Evolutionary conservation across 2,797 vertebrate genomes (phyloP), one percentile per base, ranked within the genome.

Genomic region (Liasis olivaceus): DNA sequence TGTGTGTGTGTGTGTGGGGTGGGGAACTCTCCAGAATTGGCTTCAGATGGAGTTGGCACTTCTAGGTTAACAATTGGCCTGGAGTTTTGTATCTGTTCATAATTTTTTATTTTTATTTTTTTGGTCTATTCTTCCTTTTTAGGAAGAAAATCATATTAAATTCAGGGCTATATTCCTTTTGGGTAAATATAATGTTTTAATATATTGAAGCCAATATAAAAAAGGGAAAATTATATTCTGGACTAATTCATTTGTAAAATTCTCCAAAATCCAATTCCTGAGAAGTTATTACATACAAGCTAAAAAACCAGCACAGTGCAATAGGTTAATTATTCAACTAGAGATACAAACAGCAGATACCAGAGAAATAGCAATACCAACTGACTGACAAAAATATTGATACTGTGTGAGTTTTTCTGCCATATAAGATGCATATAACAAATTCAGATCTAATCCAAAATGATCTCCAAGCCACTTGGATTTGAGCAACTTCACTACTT

Each of bases 401-500:
- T 59, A 15, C 26, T 58, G 54, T 58, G 54, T 31, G 58, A 59
- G 58, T 72, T 90, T 81, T 17, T 22, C 31, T 42, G 6, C 1
- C 8, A 60, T 60, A 28, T 60, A 90, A 60, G 60, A 26, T 51
- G 47, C 36, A 24, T 4, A 5, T 42, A 54, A 2, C 31, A 87
- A 28, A 24, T 87, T 69, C 12, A 69, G 14, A 59, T 28, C 15
- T 17, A n/a, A n/a, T 62, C 42, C 28, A 26, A 42, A 66, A 31
- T 28, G 63, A n/a, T 85, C 58, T 54, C 58, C 59, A n/a, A 51
- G 12, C 11, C 28, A 90, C 59, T 94, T 95, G 58, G 0, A 13
- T 5, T 22, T 0, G 64, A 93, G 26, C 2, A 20, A n/a, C 69
- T 0, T 0, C 24, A 42, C 0, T 2, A 90, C 2, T 88, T 85